Conservation (phyloP, 2,888 invertebrate species). For the Sminthurides aquaticus region DNA sequence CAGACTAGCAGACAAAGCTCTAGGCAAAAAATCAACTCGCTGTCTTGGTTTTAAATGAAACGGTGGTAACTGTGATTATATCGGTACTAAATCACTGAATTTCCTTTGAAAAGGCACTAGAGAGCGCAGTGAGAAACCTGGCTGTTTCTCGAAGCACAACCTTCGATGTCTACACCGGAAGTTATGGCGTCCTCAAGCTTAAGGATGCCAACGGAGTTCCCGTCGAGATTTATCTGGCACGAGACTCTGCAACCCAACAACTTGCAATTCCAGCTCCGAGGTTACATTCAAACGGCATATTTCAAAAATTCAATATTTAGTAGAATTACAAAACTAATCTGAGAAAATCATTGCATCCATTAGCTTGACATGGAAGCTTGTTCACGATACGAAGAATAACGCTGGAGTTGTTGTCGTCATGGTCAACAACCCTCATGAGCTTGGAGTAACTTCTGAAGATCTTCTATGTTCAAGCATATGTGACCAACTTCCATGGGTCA, state of each 20-base stretch:
- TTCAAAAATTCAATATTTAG: neutral
- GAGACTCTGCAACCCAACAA: conserved; percentile 19
- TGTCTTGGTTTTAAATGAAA: no score
- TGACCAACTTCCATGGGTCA: conserved; percentile 51
- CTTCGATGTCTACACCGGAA: conserved; percentile 53
- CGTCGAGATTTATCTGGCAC: conserved; percentile 47
- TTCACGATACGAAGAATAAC: conserved; percentile 51
- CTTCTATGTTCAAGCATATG: conserved; percentile 54
- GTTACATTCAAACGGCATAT: conserved; percentile 15
- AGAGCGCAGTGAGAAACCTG: conserved; percentile 50
- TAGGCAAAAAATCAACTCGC: no score
- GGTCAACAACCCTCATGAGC: conserved; percentile 57
- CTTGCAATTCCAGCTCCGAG: conserved; percentile 29
- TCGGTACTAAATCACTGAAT: no score
- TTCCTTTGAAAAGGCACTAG: conserved; percentile 48
- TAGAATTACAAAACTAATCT: neutral
- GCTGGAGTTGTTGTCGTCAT: conserved; percentile 56
- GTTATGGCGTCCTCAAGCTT: conserved; percentile 54
- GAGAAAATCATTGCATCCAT: neutral
- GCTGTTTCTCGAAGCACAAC: conserved; percentile 46
- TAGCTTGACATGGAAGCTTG: conserved; percentile 54
- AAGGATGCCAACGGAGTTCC: conserved; percentile 46
- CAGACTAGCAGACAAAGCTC: no score
- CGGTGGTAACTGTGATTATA: no score
- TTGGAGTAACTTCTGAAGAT: conserved; percentile 32